A percentile compares a stretch with the other conserved stretches of the same genome.
These are phyloP conservation scores for Equus przewalskii DNA, from an alignment of 2,113 vertebrate genomes.

Conservation along the genomic window DNA sequence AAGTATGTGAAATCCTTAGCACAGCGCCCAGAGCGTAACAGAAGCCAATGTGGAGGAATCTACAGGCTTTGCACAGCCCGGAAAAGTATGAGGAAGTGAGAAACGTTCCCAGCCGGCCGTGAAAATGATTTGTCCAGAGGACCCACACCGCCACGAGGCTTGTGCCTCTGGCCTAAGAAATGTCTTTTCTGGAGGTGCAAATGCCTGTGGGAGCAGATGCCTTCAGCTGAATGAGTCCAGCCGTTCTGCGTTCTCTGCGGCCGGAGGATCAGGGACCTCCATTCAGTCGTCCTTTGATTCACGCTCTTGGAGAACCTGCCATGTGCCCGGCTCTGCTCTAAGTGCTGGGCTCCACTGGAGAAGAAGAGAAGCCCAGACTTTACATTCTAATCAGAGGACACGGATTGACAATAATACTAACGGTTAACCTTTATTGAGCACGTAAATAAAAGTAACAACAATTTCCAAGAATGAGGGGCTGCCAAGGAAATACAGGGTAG, in stretches of 20 bases:
- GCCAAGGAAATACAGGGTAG: rapidly evolving
- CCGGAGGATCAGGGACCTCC: not conserved
- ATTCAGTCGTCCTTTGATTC: rapidly evolving
- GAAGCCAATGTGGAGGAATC: not conserved
- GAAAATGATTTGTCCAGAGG: not conserved
- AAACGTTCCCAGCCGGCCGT: not conserved
- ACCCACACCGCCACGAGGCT: rapidly evolving
- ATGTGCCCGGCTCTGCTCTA: not conserved
- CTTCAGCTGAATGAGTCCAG: not conserved
- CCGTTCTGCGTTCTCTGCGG: not conserved
- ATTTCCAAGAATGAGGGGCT: not conserved
- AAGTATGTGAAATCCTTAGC: not conserved
- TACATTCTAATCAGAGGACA: not conserved
- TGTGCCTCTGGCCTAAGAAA: not conserved
- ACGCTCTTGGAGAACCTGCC: not conserved
- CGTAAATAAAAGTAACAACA: not conserved
- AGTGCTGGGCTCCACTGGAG: not conserved
- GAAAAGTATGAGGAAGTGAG: not conserved
- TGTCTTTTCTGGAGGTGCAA: not conserved
- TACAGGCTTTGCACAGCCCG: not conserved
- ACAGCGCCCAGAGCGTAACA: rapidly evolving
- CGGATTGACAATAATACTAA: rapidly evolving
- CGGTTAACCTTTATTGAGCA: not conserved
- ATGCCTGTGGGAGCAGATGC: not conserved
- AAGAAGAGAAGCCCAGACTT: not conserved